Evolutionary conservation across 2,888 invertebrate genomes (phyloP).

Genomic region (Odontothrips loti): DNA sequence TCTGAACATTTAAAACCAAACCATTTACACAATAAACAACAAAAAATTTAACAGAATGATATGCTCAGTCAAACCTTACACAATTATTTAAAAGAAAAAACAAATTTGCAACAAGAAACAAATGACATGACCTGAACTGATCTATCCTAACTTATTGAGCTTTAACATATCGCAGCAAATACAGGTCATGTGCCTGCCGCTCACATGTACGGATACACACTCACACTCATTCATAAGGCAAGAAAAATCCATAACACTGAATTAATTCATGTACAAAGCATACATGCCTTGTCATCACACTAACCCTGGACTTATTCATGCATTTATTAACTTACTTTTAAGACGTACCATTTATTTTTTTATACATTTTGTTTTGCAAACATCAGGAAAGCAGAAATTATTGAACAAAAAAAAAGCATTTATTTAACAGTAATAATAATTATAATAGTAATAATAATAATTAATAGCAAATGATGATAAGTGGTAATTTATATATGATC

Average conservation of each 20-base stretch:
- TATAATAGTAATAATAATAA: slow-evolving; percentile 27
- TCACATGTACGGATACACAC: slow-evolving; percentile 17
- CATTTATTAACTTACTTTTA: slow-evolving; percentile 25
- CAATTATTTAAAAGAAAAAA: slow-evolving; percentile 24
- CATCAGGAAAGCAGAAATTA: slow-evolving; percentile 25
- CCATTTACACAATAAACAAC: slow-evolving; percentile 23
- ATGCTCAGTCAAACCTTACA: slow-evolving; percentile 26
- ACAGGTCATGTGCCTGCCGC: slow-evolving; percentile 16
- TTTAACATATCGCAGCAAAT: slow-evolving; percentile 24
- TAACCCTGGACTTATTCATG: slow-evolving; percentile 23
- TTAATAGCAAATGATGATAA: slow-evolving; percentile 27
- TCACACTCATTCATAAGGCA: slow-evolving; percentile 26
- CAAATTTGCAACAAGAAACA: slow-evolving; percentile 26
- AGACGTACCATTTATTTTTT: slow-evolving; percentile 17
- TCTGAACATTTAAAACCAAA: slow-evolving; percentile 21
- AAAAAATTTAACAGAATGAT: slow-evolving; percentile 27
- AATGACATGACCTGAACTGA: slow-evolving; percentile 26
- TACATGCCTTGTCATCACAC: slow-evolving; percentile 17
- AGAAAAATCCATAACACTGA: slow-evolving; percentile 20
- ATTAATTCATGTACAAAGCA: slow-evolving; percentile 21
- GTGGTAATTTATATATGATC: slow-evolving; percentile 27
- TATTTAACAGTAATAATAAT: slow-evolving; percentile 27
- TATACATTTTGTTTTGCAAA: slow-evolving; percentile 21
- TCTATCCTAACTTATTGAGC: slow-evolving; percentile 23
- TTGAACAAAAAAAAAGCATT: slow-evolving; percentile 24